Evolutionary conservation across 2,797 vertebrate genomes (phyloP).

Genomic region (Hypotaenidia philippensis): DNA sequence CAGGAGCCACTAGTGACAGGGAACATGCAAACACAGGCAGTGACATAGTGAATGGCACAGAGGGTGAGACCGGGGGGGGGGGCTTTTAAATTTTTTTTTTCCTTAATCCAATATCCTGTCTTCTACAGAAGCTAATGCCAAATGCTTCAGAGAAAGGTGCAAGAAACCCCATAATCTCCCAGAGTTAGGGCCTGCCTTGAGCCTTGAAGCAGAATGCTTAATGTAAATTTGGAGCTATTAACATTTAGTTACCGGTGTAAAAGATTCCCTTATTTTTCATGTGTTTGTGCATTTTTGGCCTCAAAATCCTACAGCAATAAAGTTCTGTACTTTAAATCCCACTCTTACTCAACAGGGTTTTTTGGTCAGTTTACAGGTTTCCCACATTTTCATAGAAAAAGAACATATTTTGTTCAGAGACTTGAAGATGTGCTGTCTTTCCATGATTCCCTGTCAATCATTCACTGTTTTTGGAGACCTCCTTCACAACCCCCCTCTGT

Average conservation of each 20-base stretch:
- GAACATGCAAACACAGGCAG: neutral
- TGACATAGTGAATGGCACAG: rapidly evolving
- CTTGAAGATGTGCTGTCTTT: neutral
- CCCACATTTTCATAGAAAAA: neutral
- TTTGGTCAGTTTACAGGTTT: neutral
- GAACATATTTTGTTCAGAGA: neutral
- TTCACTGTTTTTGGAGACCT: neutral
- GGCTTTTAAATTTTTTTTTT: neutral
- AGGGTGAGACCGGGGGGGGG: neutral
- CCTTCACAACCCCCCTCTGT: neutral
- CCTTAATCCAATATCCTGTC: neutral
- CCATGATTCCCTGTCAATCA: neutral
- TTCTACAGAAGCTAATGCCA: neutral
- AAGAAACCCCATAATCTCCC: neutral
- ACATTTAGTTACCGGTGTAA: neutral
- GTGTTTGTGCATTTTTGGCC: neutral
- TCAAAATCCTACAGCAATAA: neutral
- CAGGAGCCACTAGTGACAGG: neutral
- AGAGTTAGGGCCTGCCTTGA: neutral
- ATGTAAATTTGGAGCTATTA: neutral
- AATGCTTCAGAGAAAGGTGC: conserved; percentile 20
- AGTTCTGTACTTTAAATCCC: neutral
- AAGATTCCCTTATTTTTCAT: neutral
- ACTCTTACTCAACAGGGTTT: neutral
- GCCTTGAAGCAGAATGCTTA: neutral